Base-by-base conservation (phyloP, 2,888 invertebrate species). In the Eupithecia subfuscata region DNA sequence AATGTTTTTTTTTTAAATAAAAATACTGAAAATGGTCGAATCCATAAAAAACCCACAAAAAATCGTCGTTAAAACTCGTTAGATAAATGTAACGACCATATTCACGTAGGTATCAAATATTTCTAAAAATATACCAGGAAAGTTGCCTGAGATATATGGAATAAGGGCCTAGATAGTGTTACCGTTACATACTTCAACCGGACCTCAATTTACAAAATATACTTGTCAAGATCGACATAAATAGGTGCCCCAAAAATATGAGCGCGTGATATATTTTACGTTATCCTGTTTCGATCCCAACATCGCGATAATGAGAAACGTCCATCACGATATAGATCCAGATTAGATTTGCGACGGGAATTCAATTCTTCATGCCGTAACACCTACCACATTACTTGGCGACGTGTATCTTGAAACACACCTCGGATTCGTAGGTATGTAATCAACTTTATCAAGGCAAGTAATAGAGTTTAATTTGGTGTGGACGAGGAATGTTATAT, bases 381-480 rank as follows among this genome's bases (percentile, higher is more conserved):
- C 70, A 75, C 52, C 52, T 68, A 11, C 56, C 25, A 43, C 43
- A 30, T 11, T 68, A 48, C 63, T 40, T 65, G 48, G 65, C 52
- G 43, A n/a, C 40, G 5, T 40, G 9, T 65, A 65, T 22, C 11
- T 68, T 40, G 25, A 40, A 40, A 40, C n/a, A 40, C 37, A 40
- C 11, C 40, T 40, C 9, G 5, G n/a, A 12, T 64, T 34, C 18
- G 34, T 34, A 16, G n/a, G n/a, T n/a, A 34, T 14, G 18, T 48
- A n/a, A 65, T 75, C 69, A 70, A 52, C 73, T 74, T 74, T 74
- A 69, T 34, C 9, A 3, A 12, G 60, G 52, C 22, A 40, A 37
- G 37, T n/a, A 18, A 30, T 79, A 78, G 18, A 71, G 71, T 68
- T 69, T 60, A 76, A 77, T 79, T 79, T 78, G 22, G 72, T 63